These are phyloP conservation scores for Euspilapteryx auroguttella DNA, from an alignment of 2,888 invertebrate species.

Conservation along the genomic window DNA sequence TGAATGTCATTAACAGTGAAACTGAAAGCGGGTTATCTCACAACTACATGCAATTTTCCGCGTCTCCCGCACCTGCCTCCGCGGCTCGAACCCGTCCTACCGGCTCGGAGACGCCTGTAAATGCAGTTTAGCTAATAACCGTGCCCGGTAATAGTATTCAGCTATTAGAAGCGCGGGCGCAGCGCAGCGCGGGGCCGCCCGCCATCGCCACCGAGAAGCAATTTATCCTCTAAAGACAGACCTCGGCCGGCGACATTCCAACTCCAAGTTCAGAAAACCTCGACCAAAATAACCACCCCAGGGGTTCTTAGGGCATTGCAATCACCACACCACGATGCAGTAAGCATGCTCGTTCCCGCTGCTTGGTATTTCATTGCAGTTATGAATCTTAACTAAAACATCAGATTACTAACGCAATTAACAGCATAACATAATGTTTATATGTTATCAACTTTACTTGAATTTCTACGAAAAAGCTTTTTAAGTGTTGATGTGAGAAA, in stretches of 20 bases:
- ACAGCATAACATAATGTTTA: no score
- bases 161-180: slow-evolving; percentile 27
- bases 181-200: slow-evolving; percentile 17
- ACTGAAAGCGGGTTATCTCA: slow-evolving; percentile 1
- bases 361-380: background rate
- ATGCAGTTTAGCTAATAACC: slow-evolving; percentile 32
- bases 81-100: background rate
- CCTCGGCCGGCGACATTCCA: slow-evolving; percentile 45
- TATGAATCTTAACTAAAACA: no score
- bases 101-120: slow-evolving; percentile 13
- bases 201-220: slow-evolving; percentile 21
- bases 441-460: no score
- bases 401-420: no score
- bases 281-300: slow-evolving; percentile 16
- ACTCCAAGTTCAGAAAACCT: slow-evolving; percentile 33
- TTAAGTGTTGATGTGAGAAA: no score
- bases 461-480: no score
- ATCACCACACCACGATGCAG: background rate
- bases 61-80: background rate
- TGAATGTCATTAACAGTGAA: slow-evolving; percentile 1
- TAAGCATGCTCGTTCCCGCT: background rate
- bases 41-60: slow-evolving; percentile 3
- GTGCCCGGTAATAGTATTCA: slow-evolving; percentile 20
- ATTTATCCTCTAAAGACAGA: slow-evolving; percentile 49
- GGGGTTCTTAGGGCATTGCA: background rate